Percentiles rank a stretch among this genome's conserved stretches.
These are phyloP conservation scores for Chelonia mydas DNA, from an alignment of 2,797 vertebrate genomes.

Conservation along the genomic window DNA sequence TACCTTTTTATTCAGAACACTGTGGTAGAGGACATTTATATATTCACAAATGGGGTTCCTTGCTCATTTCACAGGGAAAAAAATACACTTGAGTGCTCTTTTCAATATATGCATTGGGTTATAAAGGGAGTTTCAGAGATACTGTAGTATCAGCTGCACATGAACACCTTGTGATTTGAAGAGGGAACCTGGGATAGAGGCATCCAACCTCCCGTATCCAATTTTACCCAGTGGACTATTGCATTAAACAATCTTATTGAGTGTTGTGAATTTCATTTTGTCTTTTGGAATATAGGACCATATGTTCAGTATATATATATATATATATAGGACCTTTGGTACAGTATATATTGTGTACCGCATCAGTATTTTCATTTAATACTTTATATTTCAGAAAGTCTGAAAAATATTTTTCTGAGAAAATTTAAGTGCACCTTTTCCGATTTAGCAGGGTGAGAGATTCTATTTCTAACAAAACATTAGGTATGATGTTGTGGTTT, in stretches of 20 bases:
- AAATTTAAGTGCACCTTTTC: not conserved
- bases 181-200: constrained; percentile 66
- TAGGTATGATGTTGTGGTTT: not conserved
- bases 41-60: constrained; percentile 52
- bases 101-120: constrained; percentile 55
- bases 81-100: constrained; percentile 58
- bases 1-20: constrained; percentile 59
- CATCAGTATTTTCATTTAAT: constrained; percentile 13
- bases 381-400: not conserved
- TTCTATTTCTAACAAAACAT: no score
- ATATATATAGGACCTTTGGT: no score
- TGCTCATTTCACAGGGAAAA: constrained; percentile 17
- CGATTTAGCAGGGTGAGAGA: not conserved
- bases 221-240: constrained; percentile 65
- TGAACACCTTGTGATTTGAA: constrained; percentile 74
- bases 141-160: constrained; percentile 71
- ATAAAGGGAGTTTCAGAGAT: constrained; percentile 73
- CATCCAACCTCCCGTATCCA: constrained; percentile 61
- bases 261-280: constrained; percentile 66
- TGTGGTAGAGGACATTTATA: constrained; percentile 44
- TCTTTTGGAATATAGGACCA: constrained; percentile 13
- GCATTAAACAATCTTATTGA: constrained; percentile 53
- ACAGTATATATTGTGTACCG: not conserved
- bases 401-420: not conserved
- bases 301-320: no score